Evolutionary conservation across 2,113 vertebrate genomes (phyloP).

Genomic region (Xenus cinereus): DNA sequence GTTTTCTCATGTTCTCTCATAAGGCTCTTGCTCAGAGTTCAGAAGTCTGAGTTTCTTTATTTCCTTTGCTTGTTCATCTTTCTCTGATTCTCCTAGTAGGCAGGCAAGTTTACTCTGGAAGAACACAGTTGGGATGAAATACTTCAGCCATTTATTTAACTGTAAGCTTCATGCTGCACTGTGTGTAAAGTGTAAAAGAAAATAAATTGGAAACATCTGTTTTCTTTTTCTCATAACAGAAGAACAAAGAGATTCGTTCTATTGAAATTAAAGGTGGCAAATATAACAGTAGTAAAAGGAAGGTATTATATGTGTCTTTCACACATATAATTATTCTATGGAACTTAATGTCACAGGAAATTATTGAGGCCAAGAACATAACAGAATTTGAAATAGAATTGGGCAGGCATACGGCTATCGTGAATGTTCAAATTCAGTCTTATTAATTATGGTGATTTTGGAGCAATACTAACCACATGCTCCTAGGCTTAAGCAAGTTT

Average conservation of each 20-base stretch:
- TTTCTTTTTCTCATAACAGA: neutral
- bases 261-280: conserved; percentile 29
- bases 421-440: neutral
- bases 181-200: neutral
- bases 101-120: neutral
- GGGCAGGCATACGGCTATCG: neutral
- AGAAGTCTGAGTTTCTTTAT: neutral
- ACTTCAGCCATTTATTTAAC: conserved; percentile 9
- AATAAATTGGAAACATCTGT: conserved; percentile 25
- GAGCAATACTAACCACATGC: neutral
- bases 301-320: neutral
- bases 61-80: neutral
- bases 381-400: neutral
- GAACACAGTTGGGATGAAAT: neutral
- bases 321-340: neutral
- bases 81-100: neutral
- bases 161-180: neutral
- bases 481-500: neutral
- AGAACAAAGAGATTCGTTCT: neutral
- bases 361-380: neutral
- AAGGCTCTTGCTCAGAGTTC: neutral
- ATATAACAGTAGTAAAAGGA: neutral
- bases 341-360: neutral
- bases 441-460: neutral
- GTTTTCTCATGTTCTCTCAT: neutral